A percentile compares a stretch with the other conserved stretches of the same genome.
Conservation (phyloP, 2,797 vertebrate genomes). For the Cuniculus paca region DNA sequence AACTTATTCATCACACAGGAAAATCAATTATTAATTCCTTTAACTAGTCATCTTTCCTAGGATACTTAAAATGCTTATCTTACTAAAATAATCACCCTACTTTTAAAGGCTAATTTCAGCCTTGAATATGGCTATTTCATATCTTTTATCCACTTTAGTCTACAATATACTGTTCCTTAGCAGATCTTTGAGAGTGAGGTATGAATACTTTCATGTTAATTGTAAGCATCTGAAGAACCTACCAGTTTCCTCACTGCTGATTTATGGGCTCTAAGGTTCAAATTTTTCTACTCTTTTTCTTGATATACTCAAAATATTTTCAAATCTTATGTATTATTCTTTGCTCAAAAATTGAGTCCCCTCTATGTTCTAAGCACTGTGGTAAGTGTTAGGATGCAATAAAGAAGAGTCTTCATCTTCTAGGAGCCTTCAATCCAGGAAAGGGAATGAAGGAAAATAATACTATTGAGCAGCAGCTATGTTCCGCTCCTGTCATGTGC, state of each 20-base stretch:
- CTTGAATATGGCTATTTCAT: not conserved
- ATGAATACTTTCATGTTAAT: constrained; percentile 48
- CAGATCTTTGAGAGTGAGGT: constrained; percentile 14
- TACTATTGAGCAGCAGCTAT: not conserved
- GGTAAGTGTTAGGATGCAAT: not conserved
- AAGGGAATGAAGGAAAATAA: not conserved
- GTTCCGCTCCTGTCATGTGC: not conserved
- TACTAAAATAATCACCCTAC: not conserved
- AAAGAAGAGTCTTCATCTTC: not conserved
- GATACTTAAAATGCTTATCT: constrained; percentile 41
- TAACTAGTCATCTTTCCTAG: not conserved
- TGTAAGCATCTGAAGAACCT: not conserved
- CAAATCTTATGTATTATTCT: constrained; percentile 8
- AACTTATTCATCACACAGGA: constrained; percentile 1
- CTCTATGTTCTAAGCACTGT: not conserved
- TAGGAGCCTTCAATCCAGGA: not conserved
- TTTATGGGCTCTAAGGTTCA: constrained; percentile 38
- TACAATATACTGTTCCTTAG: not conserved
- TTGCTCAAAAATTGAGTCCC: constrained; percentile 10
- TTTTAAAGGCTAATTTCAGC: constrained; percentile 23
- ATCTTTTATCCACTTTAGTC: not conserved
- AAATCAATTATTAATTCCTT: constrained; percentile 14
- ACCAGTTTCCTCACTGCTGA: not conserved
- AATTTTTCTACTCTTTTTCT: constrained; percentile 6
- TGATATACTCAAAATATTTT: constrained; percentile 46